Evolutionary conservation across 2,888 invertebrate genomes (phyloP).

Genomic region (Clanis bilineata): DNA sequence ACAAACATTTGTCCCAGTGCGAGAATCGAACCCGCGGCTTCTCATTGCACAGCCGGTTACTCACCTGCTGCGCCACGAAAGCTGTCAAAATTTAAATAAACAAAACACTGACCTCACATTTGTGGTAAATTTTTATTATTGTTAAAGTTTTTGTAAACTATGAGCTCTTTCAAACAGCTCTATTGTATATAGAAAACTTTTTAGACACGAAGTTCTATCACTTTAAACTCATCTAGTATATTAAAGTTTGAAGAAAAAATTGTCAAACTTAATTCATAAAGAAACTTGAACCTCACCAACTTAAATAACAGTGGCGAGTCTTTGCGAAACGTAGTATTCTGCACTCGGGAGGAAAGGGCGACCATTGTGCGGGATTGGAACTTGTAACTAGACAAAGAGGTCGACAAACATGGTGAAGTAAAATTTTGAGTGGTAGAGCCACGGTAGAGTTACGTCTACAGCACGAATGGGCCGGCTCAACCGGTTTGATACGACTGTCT

Average conservation of each 20-base stretch:
- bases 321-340: slow-evolving; percentile 23
- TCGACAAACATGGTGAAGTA: not conserved
- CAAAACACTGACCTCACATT: not conserved
- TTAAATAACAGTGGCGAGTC: slow-evolving; percentile 42
- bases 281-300: slow-evolving; percentile 41
- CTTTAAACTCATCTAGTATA: slow-evolving; percentile 6
- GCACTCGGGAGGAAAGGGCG: slow-evolving; percentile 27
- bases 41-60: no score
- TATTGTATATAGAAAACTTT: slow-evolving; percentile 8
- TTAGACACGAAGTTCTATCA: slow-evolving; percentile 5
- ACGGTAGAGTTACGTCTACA: no score
- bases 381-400: slow-evolving; percentile 18
- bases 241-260: slow-evolving; percentile 31
- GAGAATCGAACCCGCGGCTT: no score
- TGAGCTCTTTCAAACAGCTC: not conserved
- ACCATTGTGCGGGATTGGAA: slow-evolving; percentile 22
- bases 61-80: no score
- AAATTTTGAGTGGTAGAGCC: not conserved
- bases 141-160: not conserved
- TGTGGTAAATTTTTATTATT: not conserved
- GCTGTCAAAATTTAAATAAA: no score
- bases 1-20: no score
- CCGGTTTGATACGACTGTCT: no score
- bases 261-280: slow-evolving; percentile 39
- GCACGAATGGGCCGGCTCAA: no score